These are phyloP conservation scores for Mastomys natalensis DNA, from an alignment of 2,113 vertebrate species.

Conservation along the genomic window DNA sequence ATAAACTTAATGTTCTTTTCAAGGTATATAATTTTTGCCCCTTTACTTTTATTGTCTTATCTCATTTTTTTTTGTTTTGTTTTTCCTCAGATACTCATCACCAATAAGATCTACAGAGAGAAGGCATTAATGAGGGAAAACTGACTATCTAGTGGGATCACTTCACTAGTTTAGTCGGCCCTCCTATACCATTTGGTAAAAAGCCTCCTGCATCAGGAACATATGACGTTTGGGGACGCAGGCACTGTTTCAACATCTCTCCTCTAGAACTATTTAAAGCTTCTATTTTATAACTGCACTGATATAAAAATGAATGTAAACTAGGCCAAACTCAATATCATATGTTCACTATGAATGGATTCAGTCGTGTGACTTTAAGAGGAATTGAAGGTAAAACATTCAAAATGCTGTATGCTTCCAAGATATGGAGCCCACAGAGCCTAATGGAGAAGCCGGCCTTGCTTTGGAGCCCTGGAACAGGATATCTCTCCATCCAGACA, in stretches of 20 bases:
- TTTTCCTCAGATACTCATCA: neutral
- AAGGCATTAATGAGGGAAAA: neutral
- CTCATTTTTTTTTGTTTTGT: neutral
- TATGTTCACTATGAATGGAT: neutral
- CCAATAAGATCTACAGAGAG: neutral
- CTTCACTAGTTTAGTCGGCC: neutral
- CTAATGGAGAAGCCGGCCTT: neutral
- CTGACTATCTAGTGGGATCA: neutral
- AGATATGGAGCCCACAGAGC: neutral
- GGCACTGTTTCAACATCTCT: neutral
- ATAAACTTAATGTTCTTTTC: neutral
- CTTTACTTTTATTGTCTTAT: neutral
- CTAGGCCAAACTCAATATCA: neutral
- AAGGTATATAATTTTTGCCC: neutral
- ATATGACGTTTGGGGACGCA: neutral
- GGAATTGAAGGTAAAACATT: conserved; percentile 45
- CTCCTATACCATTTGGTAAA: neutral
- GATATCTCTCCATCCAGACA: neutral
- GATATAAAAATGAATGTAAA: neutral
- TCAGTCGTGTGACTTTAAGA: neutral
- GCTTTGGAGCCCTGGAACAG: neutral
- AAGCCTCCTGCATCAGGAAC: neutral
- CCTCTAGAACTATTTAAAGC: neutral
- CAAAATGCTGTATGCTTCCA: neutral
- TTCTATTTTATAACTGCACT: neutral